Base-by-base conservation (phyloP, 2,888 invertebrate species). In the Drosophila heteroneura region DNA sequence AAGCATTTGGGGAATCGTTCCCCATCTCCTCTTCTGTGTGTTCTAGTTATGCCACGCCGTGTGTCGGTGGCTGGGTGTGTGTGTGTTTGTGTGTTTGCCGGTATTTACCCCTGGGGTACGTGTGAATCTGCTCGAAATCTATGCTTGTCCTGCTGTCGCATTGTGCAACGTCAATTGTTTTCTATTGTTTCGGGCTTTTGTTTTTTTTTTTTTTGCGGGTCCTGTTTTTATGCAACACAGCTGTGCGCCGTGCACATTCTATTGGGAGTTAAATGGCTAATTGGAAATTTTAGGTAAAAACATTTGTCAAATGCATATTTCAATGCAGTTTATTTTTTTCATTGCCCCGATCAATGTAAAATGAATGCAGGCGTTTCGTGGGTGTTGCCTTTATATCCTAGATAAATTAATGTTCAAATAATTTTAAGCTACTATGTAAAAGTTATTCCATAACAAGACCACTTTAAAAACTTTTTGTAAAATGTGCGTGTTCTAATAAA, bases 31-130 rank as follows among this genome's bases (percentile, higher is more conserved):
- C 26, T 22, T 9, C 30, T 10, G 30, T 16, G n/a, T 32, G 47
- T 44, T 58, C 58, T 22, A 41, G 44, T 58, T 58, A 33, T 49
- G 53, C 39, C 37, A 32, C 39, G 53, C 49, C 52, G 32, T 53
- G 62, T 65, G 44, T 64, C 33, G 1, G 26, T 52, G 41, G 5
- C 16, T 47, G 26, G 16, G 16, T 37, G 30, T 39, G 49, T 39
- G 19, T 58, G 37, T 54, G 41, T 61, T 35, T 68, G 44, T 33
- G 19, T 54, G 66, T 71, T 67, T 85, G 77, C 52, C 74, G 71
- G 70, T 89, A 80, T 89, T 90, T 86, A 72, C 81, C 70, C 84
- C 59, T 44, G 56, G 70, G 74, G 79, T 81, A 86, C 87, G 91
- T 85, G 91, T 89, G 74, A 86, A 75, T 77, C 87, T 83, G 71